These are phyloP conservation scores for Halcyon smyrnensis DNA, from an alignment of 2,797 vertebrate species.

Conservation along the genomic window DNA sequence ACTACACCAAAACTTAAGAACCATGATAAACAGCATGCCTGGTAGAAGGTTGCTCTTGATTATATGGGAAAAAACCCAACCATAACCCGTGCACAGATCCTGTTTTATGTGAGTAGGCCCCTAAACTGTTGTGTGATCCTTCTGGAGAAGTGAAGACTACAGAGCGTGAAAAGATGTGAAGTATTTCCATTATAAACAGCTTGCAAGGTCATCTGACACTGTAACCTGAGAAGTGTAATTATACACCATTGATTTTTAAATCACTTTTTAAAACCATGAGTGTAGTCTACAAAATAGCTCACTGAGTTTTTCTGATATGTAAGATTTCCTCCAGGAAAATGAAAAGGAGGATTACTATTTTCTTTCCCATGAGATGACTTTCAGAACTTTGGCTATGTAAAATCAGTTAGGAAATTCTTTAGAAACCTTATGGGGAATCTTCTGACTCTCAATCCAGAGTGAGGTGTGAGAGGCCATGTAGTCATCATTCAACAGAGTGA, in stretches of 20 bases:
- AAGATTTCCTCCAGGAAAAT: background rate
- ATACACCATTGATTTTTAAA: rapidly evolving
- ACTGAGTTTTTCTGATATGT: background rate
- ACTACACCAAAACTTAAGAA: background rate
- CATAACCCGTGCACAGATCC: background rate
- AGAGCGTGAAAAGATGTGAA: background rate
- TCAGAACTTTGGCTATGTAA: background rate
- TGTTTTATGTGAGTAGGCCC: background rate
- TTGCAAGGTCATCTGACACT: background rate
- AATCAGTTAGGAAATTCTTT: background rate
- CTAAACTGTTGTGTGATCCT: background rate
- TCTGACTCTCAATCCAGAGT: background rate
- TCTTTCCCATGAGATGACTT: background rate
- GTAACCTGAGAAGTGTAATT: background rate
- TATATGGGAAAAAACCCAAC: background rate
- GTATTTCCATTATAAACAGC: background rate
- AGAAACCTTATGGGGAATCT: background rate
- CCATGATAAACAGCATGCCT: background rate
- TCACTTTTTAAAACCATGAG: background rate
- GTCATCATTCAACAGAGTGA: background rate
- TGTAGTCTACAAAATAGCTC: background rate
- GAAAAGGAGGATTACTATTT: background rate
- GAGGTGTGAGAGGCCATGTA: background rate
- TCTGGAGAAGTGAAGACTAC: background rate
- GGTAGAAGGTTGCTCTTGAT: background rate